Evolutionary conservation across 2,113 vertebrate species (phyloP).

Genomic region (Salvelinus sp.): DNA sequence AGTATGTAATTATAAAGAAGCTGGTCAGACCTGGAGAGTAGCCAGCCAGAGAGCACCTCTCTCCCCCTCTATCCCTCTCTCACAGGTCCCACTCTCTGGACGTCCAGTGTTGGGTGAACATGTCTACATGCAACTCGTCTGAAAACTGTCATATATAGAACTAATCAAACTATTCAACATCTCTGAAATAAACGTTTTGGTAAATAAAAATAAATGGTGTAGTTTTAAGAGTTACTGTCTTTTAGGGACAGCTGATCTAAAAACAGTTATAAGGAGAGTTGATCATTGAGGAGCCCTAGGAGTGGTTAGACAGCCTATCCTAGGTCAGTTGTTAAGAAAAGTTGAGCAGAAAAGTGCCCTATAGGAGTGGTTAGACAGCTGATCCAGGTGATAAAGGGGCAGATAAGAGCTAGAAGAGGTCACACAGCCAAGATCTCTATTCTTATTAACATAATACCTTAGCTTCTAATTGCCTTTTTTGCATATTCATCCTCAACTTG

Average conservation of each 20-base stretch:
- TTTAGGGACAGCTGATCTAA: no score
- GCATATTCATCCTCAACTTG: constrained; percentile 2
- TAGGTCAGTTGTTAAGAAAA: background rate
- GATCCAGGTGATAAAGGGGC: background rate
- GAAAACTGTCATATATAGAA: no score
- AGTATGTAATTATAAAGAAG: constrained; percentile 8
- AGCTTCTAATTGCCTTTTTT: background rate
- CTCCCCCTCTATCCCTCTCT: background rate
- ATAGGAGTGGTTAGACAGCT: background rate
- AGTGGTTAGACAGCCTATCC: background rate
- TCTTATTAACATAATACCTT: background rate
- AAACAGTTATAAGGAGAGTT: background rate
- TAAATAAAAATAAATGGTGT: no score
- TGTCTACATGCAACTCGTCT: no score
- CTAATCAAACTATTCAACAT: no score
- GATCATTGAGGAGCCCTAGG: background rate
- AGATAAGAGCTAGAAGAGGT: background rate
- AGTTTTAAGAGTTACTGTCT: no score
- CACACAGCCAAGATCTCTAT: background rate
- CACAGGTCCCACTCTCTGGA: background rate
- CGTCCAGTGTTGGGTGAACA: background rate
- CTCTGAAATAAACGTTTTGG: no score
- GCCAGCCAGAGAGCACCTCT: background rate
- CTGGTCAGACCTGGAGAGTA: background rate
- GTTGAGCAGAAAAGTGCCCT: no score